Conservation (phyloP, 2,888 invertebrate species). For the Neelides folsomi region DNA sequence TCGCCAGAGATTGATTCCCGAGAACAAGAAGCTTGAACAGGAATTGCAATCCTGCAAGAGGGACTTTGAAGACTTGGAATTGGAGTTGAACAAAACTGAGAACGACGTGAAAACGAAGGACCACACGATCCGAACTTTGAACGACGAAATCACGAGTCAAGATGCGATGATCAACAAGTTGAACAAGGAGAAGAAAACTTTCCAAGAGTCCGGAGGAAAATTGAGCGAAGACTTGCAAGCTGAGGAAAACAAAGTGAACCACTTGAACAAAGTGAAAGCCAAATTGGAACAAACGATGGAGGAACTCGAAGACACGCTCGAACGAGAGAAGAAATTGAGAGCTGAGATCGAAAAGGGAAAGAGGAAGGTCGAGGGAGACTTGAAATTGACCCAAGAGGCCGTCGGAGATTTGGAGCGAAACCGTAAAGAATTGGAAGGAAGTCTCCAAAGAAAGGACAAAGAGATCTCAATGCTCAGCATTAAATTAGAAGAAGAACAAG, state of each 20-base stretch:
- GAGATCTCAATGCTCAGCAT: constrained; percentile 89
- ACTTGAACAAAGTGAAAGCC: constrained; percentile 87
- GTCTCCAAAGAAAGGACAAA: constrained; percentile 97
- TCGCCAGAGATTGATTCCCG: too few relatives aligned
- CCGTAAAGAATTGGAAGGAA: constrained; percentile 94
- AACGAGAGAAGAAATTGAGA: constrained; percentile 97
- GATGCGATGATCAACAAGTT: too few relatives aligned
- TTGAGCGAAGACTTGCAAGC: too few relatives aligned
- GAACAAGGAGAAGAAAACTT: too few relatives aligned
- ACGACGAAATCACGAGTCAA: too few relatives aligned
- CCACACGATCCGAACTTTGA: too few relatives aligned
- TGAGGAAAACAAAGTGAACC: constrained; percentile 49
- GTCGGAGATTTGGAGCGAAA: constrained; percentile 93
- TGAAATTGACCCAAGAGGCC: constrained; percentile 96
- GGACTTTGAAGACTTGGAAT: too few relatives aligned
- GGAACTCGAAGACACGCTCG: constrained; percentile 91
- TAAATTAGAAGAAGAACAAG: constrained; percentile 98
- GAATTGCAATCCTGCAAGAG: too few relatives aligned
- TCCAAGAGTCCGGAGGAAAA: too few relatives aligned
- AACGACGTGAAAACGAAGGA: too few relatives aligned
- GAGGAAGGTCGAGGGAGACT: constrained; percentile 97
- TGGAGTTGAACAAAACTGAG: too few relatives aligned
- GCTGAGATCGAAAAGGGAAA: constrained; percentile 97
- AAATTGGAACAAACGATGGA: constrained; percentile 95
- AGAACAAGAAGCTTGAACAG: too few relatives aligned